Percentiles rank a stretch among this genome's conserved stretches.
phyloP scores from a whole-genome alignment of 2,797 vertebrate genomes.

The Anableps anableps region DNA sequence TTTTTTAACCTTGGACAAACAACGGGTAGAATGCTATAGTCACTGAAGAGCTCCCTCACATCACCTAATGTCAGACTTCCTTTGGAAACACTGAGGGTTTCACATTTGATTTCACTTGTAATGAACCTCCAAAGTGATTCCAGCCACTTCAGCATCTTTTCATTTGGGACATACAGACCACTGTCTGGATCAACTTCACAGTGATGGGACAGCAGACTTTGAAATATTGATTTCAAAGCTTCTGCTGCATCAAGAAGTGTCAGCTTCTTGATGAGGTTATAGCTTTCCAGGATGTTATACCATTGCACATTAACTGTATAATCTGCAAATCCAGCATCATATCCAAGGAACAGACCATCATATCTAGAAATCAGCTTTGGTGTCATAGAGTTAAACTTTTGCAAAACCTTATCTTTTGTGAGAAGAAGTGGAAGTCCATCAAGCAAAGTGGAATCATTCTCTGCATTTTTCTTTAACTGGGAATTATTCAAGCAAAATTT shows the following conservation, averaged over 20 bases:
- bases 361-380: constrained; percentile 66
- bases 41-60: constrained; percentile 62
- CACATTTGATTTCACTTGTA: constrained; percentile 19
- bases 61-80: constrained; percentile 35
- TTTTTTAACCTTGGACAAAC: constrained; percentile 62
- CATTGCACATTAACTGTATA: rapidly evolving
- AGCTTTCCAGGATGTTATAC: constrained; percentile 11
- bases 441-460: background rate
- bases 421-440: constrained; percentile 79
- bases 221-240: constrained; percentile 58
- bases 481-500: constrained; percentile 64
- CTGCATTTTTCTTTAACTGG: rapidly evolving
- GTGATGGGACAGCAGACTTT: constrained; percentile 29
- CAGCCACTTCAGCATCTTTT: constrained; percentile 56
- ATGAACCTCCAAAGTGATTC: constrained; percentile 72
- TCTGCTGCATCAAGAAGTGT: constrained; percentile 54
- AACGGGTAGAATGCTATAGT: constrained; percentile 74
- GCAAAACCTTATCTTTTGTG: constrained; percentile 72
- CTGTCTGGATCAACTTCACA: constrained; percentile 52
- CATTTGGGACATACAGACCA: constrained; percentile 47
- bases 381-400: constrained; percentile 60
- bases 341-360: constrained; percentile 53
- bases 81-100: background rate
- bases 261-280: constrained; percentile 54
- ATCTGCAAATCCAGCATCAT: constrained; percentile 69